Evolutionary conservation across 2,888 invertebrate genomes (phyloP).

Genomic region (Troglohyphantes excavatus): DNA sequence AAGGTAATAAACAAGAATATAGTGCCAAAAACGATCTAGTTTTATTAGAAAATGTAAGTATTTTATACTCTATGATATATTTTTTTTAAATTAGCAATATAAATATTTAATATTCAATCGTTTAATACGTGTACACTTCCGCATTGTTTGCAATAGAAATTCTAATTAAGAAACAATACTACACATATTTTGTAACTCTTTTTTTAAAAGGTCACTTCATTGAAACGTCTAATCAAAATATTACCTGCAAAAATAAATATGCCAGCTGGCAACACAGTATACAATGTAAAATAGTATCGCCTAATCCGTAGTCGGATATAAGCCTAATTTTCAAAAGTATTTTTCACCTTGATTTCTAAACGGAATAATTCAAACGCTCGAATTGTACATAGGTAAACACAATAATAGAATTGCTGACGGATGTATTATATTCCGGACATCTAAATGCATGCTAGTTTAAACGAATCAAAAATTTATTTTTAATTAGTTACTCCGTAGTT

Average conservation of each 20-base stretch:
- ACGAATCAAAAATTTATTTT: conserved; percentile 32
- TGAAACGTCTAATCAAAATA: conserved; percentile 55
- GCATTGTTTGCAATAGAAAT: not conserved
- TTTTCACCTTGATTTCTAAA: conserved; percentile 27
- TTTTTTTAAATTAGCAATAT: no score
- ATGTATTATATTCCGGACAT: conserved; percentile 58
- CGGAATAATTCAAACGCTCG: conserved; percentile 15
- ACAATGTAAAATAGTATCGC: conserved; percentile 31
- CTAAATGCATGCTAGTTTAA: conserved; percentile 69
- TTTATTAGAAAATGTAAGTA: no score
- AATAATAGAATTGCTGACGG: conserved; percentile 29
- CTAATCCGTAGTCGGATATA: conserved; percentile 37
- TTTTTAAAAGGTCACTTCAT: not conserved
- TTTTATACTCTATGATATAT: no score
- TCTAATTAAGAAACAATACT: not conserved
- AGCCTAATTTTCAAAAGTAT: conserved; percentile 47
- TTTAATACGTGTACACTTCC: conserved; percentile 8
- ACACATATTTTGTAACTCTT: not conserved
- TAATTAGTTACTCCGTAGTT: conserved; percentile 44
- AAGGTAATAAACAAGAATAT: no score
- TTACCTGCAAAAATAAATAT: conserved; percentile 46
- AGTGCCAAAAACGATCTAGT: no score
- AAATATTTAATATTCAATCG: not conserved
- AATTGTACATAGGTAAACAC: conserved; percentile 37
- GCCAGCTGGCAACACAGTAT: conserved; percentile 69